Evolutionary conservation across 2,888 invertebrate species (phyloP), one percentile per base, ranked within the genome.

Genomic region (Leptinotarsa juncta): DNA sequence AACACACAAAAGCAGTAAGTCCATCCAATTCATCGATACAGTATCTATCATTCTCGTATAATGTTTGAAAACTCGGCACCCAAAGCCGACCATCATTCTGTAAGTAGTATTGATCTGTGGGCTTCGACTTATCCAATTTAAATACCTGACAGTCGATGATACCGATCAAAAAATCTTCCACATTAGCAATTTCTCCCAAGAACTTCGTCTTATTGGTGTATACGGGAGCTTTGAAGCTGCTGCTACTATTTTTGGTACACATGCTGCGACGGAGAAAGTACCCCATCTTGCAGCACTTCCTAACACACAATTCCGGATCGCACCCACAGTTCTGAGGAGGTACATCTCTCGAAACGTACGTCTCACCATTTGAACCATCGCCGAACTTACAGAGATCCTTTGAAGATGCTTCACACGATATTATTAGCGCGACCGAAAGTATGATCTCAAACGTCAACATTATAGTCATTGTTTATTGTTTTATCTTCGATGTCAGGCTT

Each of bases 61-160:
- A 65, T 16, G 23, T 10, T 10, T 71, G 71, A 42, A 72, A 76
- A 23, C 14, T 23, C 1, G 82, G 81, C 12, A 82, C 69, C 79
- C 80, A 82, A 51, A 83, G 57, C 12, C 20, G 48, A 48, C 83
- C 82, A 68, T 81, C 72, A 69, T 79, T 75, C 72, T 84, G 84
- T 3, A 81, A 49, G 57, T 79, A 82, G 78, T 79, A 83, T n/a
- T 70, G 66, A 55, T 83, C 81, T 18, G 51, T 66, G 3, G 73
- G 65, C 60, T 66, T 42, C 15, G 70, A 69, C 4, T 55, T 68
- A 14, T 77, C 65, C 65, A 80, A 73, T 4, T 49, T 72, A 67
- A 78, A 81, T 60, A 77, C 78, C 18, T 65, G 55, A 72, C 82
- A 82, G 23, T 74, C 62, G 60, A 79, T 75, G 0, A 75, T 62